Conservation (phyloP, 2,888 invertebrate species). For the Drosophila rellima region DNA sequence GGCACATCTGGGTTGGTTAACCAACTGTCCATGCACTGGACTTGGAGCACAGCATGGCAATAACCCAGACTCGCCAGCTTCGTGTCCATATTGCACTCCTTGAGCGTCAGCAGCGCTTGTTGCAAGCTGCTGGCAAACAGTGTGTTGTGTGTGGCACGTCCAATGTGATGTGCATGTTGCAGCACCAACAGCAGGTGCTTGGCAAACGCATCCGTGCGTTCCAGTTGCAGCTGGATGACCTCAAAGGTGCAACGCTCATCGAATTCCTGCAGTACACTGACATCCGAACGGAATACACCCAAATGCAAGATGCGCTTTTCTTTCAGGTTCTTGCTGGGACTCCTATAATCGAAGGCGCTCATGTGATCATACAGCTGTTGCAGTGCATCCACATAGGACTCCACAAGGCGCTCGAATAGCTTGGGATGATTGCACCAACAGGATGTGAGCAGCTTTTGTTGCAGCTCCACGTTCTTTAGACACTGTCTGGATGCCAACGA, state of each 20-base stretch:
- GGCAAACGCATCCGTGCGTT: slow-evolving; percentile 62
- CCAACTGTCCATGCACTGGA: slow-evolving; percentile 41
- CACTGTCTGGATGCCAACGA: slow-evolving; percentile 59
- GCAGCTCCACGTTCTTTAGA: slow-evolving; percentile 76
- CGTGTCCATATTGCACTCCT: slow-evolving; percentile 70
- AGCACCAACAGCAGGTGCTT: slow-evolving; percentile 71
- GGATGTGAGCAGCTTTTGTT: slow-evolving; percentile 81
- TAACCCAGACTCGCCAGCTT: slow-evolving; percentile 78
- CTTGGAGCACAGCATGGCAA: slow-evolving; percentile 60
- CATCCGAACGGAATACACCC: slow-evolving; percentile 62
- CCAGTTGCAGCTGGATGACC: slow-evolving; percentile 55
- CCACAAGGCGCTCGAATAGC: slow-evolving; percentile 71
- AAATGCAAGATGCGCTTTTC: slow-evolving; percentile 18
- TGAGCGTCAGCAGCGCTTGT: slow-evolving; percentile 68
- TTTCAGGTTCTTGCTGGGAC: slow-evolving; percentile 11
- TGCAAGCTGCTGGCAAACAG: slow-evolving; percentile 66
- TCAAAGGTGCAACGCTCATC: slow-evolving; percentile 67
- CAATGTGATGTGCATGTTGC: slow-evolving; percentile 69
- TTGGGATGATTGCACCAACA: slow-evolving; percentile 80
- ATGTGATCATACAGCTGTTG: slow-evolving; percentile 61
- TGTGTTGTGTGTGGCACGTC: slow-evolving; percentile 64
- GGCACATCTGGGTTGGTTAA: slow-evolving; percentile 30
- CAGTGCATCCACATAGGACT: slow-evolving; percentile 72
- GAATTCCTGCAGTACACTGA: slow-evolving; percentile 66
- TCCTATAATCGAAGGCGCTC: slow-evolving; percentile 39